Evolutionary conservation across 2,113 vertebrate genomes (phyloP).

Genomic region (Entomyzon cyanotis): DNA sequence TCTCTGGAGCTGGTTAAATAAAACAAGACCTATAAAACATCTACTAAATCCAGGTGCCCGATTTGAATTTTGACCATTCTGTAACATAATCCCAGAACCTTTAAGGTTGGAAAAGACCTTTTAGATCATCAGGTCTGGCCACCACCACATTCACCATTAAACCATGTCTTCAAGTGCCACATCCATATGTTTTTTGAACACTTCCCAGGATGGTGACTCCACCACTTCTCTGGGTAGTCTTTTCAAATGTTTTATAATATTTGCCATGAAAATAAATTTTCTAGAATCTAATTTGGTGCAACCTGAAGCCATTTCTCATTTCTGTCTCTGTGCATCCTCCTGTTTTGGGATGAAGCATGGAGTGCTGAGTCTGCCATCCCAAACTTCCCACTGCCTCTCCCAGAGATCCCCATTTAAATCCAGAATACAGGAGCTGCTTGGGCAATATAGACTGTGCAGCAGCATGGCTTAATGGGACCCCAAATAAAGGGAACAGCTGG

Average conservation of each 20-base stretch:
- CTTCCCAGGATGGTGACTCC: not conserved
- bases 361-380: rapidly evolving
- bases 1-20: not conserved
- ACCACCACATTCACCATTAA: not conserved
- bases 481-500: constrained; percentile 25
- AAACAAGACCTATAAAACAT: not conserved
- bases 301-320: not conserved
- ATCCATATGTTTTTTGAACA: not conserved
- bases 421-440: not conserved
- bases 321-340: not conserved
- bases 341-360: rapidly evolving
- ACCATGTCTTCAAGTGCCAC: not conserved
- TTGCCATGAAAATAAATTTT: not conserved
- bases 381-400: not conserved
- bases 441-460: not conserved
- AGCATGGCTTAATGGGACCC: not conserved
- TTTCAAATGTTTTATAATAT: not conserved
- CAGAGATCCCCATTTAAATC: not conserved
- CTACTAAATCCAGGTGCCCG: rapidly evolving
- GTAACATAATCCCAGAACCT: not conserved
- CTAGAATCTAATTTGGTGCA: not conserved
- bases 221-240: not conserved
- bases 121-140: not conserved
- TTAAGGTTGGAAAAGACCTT: not conserved
- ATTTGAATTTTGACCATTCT: not conserved